phyloP scores from a whole-genome alignment of 1,140 invertebrate genomes.

The Trichomalopsis sarcophagae region DNA sequence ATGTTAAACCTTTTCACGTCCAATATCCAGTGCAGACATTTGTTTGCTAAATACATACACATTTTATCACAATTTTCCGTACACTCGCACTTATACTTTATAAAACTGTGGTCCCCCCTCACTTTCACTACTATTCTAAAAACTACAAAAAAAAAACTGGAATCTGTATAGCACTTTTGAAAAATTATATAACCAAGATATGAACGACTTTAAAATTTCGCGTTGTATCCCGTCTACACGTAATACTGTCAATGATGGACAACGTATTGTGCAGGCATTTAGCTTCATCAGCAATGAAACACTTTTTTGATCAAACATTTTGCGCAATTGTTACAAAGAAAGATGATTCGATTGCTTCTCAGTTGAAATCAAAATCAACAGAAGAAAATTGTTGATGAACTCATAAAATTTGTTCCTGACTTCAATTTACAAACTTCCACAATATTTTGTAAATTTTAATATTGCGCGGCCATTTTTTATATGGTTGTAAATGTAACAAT shows the following conservation, averaged over 20 bases:
- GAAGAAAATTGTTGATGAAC: slow-evolving; percentile 7
- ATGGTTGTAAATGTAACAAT: neutral
- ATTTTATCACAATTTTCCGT: slow-evolving; percentile 30
- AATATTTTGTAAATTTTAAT: slow-evolving; percentile 8
- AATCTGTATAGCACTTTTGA: neutral
- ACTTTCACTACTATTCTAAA: too few species aligned
- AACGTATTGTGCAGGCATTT: neutral
- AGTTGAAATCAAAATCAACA: neutral
- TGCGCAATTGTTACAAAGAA: slow-evolving; percentile 29
- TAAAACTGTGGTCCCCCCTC: neutral
- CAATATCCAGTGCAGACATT: slow-evolving; percentile 34
- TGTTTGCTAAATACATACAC: slow-evolving; percentile 57
- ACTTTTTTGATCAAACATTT: slow-evolving; percentile 20
- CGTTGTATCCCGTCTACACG: neutral
- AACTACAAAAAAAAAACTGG: neutral
- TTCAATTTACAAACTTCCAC: neutral
- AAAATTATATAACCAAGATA: neutral
- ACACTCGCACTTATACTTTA: neutral
- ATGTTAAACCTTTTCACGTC: slow-evolving; percentile 14
- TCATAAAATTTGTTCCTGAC: neutral
- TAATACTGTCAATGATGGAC: slow-evolving; percentile 2
- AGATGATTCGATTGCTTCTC: slow-evolving; percentile 21
- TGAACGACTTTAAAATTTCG: neutral
- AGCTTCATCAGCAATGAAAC: slow-evolving; percentile 36
- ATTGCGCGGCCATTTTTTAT: neutral